Base-by-base conservation (phyloP, 2,797 vertebrate species). In the Enteromius paludinosus region DNA sequence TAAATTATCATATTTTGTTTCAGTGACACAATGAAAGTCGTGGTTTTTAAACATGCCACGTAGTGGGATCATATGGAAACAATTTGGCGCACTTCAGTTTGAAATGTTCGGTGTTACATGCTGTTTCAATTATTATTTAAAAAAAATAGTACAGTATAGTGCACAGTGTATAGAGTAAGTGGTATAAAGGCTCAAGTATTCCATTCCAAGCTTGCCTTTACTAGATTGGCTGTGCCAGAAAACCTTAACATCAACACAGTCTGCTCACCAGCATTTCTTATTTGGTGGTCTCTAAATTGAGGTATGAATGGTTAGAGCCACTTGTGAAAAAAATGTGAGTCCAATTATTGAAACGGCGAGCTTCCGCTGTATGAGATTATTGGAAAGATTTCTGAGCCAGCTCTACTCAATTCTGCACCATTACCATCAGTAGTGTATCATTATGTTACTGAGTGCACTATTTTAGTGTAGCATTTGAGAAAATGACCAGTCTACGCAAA, bases 401-500 rank as follows among this genome's bases (percentile, higher is more conserved):
- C 45, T 17, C 15, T 17, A 23, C 47, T 78, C 59, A 68, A 20
- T 56, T 78, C 33, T 54, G 70, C 61, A 17, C 62, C 59, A 77
- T 82, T 73, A 52, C 59, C 64, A 77, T 74, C 62, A 64, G 45
- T 43, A 47, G 77, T 49, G 79, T 76, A 33, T 76, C 30, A 73
- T 79, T 74, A 82, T 30, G 80, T 78, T 65, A 43, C 59, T 54
- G 66, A 82, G 33, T 78, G 33, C 25, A 45, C 25, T 77, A 77
- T 85, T 85, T 74, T 74, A 74, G 70, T 74, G 45, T 65, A 74
- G 15, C 45, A 14, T 73, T 72, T 74, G 59, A 82, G 80, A 82
- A 82, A 75, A 82, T 82, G 35, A 82, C 35, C 80, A 25, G 61
- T 66, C 72, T 68, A 68, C 47, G 0, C 61, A 82, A 56, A 82